Base-by-base conservation (phyloP, 2,113 vertebrate species). In the Gavialis gangeticus region DNA sequence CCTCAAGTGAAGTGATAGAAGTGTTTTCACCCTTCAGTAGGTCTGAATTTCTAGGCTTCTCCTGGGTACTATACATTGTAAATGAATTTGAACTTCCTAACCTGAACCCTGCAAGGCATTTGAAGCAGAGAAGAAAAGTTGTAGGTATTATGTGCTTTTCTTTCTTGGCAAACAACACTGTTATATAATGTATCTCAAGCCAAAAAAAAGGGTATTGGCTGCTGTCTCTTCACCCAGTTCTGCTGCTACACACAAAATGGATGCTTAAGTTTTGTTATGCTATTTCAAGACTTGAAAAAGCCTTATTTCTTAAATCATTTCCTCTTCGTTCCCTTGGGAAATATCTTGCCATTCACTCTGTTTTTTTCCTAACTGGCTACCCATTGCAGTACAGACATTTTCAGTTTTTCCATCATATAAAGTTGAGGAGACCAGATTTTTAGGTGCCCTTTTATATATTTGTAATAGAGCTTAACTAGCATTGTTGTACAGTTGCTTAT, bases 401-500 rank as follows among this genome's bases (percentile, higher is more conserved):
- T 88, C 1, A 58, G 18, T 22, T 88, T 82, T 85, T 84, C 6
- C 46, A 67, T 77, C 14, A 2, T 30, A 46, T 15, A 87, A 58
- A 0, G 1, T 30, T 34, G n/a, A 75, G 37, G 25, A 85, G 80
- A 87, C 75, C 54, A 91, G 67, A 54, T 84, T 73, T 93, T 92
- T 82, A 5, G 58, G 24, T 59, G n/a, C 16, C 6, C 75, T 80
- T 80, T 92, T 28, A 13, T 87, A 7, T 92, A 13, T 94, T 96
- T 97, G 88, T 55, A 22, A 64, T 83, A 92, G 85, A 88, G 13
- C 63, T 82, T 89, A 73, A 87, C 76, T 79, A 91, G 85, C 88
- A 92, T 95, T 94, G 96, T 87, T 90, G 91, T 84, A 22, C n/a
- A 78, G 18, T 67, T 84, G 60, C 87, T 92, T 85, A 86, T 94